phyloP scores from a whole-genome alignment of 2,797 vertebrate species.

The Propithecus perrieri region DNA sequence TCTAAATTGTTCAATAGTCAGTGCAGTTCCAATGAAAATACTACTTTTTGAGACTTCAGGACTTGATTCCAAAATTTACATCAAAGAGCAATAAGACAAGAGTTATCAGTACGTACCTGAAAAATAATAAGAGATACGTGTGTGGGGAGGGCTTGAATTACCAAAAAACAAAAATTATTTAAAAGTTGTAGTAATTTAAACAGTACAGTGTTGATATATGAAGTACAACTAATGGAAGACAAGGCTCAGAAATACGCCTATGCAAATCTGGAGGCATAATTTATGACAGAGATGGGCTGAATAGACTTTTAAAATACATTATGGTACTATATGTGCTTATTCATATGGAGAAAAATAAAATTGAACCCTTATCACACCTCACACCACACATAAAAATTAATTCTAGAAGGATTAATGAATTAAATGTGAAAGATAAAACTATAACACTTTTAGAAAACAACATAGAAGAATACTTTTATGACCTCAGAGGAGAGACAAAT shows the following conservation, averaged over 20 bases:
- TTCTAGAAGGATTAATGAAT: neutral
- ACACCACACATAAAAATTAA: neutral
- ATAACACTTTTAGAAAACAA: neutral
- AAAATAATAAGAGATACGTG: neutral
- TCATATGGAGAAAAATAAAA: neutral
- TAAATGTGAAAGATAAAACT: slow-evolving; percentile 11
- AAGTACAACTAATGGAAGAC: neutral
- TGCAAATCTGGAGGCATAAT: neutral
- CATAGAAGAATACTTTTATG: neutral
- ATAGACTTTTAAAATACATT: neutral
- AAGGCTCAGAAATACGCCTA: neutral
- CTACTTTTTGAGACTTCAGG: neutral
- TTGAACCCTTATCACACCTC: neutral
- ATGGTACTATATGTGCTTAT: neutral
- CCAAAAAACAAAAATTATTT: neutral
- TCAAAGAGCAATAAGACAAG: neutral
- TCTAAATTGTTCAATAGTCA: neutral
- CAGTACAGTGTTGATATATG: neutral
- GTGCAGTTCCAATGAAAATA: neutral
- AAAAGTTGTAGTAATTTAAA: neutral
- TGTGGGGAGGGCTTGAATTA: neutral
- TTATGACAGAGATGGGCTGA: neutral
- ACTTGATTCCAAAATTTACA: neutral
- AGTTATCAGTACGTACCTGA: neutral
- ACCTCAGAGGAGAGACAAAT: neutral